Conservation (phyloP, 37 sponge, comb jelly and placozoan species). For the Beroe ovata region DNA sequence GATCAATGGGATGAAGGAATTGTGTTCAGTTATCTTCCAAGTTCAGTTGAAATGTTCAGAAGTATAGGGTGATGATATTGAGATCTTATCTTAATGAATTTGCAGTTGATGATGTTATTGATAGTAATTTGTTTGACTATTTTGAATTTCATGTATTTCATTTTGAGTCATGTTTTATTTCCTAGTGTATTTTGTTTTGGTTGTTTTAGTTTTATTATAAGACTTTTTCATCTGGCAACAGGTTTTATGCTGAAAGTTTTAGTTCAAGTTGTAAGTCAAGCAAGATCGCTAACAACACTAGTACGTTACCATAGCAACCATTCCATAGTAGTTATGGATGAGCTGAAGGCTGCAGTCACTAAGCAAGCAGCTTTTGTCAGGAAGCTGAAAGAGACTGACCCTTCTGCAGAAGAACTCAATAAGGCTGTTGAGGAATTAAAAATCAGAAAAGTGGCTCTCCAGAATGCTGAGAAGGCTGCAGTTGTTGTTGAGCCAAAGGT, state of each 20-base stretch:
- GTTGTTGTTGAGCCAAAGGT: slow-evolving; percentile 66
- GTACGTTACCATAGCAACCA: slow-evolving; percentile 16
- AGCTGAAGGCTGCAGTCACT: slow-evolving; percentile 37
- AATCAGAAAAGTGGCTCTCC: slow-evolving; percentile 41
- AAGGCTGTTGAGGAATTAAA: slow-evolving; percentile 35
- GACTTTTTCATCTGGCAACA: no score
- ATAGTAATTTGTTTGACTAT: no score
- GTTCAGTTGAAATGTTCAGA: not conserved
- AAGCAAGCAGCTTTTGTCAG: slow-evolving; percentile 30
- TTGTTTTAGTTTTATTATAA: no score
- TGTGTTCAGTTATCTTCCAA: not conserved
- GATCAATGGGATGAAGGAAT: slow-evolving; percentile 4
- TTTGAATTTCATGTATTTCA: no score
- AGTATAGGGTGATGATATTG: no score
- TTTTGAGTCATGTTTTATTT: no score
- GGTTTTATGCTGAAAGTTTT: not conserved
- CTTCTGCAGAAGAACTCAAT: slow-evolving; percentile 40
- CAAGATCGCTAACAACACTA: not conserved
- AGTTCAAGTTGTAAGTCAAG: not conserved
- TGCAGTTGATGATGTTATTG: no score
- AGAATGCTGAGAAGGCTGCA: slow-evolving; percentile 41
- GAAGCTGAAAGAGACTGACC: slow-evolving; percentile 22
- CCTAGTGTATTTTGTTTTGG: no score
- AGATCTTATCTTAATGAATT: no score
- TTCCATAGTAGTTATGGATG: not conserved